These are phyloP conservation scores for Pipistrellus nathusii DNA, from an alignment of 2,797 vertebrate species.

Conservation along the genomic window DNA sequence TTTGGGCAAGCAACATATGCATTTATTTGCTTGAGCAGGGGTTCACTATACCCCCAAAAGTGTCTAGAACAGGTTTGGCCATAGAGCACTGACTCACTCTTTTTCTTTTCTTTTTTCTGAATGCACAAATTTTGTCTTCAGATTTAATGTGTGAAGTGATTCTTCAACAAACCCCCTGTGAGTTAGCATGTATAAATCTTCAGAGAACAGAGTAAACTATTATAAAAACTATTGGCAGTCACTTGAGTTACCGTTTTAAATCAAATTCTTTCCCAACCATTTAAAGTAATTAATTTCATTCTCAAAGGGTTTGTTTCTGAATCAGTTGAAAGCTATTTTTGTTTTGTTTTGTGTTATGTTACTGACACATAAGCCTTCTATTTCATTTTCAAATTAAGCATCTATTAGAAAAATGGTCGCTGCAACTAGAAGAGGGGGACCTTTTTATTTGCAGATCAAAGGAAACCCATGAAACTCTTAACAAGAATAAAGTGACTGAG, in stretches of 20 bases:
- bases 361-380: not conserved
- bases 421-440: not conserved
- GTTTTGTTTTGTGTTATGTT: not conserved
- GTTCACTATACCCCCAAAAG: not conserved
- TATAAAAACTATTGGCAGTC: not conserved
- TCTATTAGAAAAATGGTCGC: not conserved
- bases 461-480: slow-evolving; percentile 1
- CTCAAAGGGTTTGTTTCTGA: slow-evolving; percentile 28
- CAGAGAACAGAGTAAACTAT: slow-evolving; percentile 11
- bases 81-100: not conserved
- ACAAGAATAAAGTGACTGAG: slow-evolving; percentile 3
- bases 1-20: not conserved
- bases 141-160: not conserved
- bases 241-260: slow-evolving; percentile 11
- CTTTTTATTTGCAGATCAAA: slow-evolving; percentile 3
- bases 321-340: not conserved
- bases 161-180: not conserved
- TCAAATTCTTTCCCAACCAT: not conserved
- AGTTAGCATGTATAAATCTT: slow-evolving; percentile 1
- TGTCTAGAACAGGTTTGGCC: not conserved
- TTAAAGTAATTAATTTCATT: slow-evolving; percentile 38
- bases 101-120: not conserved
- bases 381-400: slow-evolving; percentile 26
- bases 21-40: not conserved
- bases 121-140: slow-evolving; percentile 13